Percentiles rank a stretch among this genome's conserved stretches.
Evolutionary conservation across 1,140 invertebrate species (phyloP).

Genomic region (Dendrolimus punctatus): DNA sequence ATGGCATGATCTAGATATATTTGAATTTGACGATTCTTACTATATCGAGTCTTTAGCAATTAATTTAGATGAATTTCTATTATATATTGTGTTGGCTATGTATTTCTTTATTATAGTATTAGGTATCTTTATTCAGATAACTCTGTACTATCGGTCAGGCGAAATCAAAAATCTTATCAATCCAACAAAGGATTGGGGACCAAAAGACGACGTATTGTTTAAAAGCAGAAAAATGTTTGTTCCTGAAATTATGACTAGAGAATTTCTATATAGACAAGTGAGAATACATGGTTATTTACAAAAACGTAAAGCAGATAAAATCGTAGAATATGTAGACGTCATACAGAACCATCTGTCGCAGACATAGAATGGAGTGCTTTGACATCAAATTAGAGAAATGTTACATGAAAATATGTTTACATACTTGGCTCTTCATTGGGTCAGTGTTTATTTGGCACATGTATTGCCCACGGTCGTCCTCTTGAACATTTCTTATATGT

Average conservation of each 20-base stretch:
- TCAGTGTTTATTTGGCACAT: constrained; percentile 90
- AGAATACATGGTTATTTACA: constrained; percentile 40
- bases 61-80: constrained; percentile 24
- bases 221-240: constrained; percentile 60
- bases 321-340: constrained; percentile 7
- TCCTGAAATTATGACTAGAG: constrained; percentile 60
- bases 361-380: constrained; percentile 39
- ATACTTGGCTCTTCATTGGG: constrained; percentile 88
- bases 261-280: constrained; percentile 60
- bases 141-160: constrained; percentile 17
- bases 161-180: constrained; percentile 22
- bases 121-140: constrained; percentile 28
- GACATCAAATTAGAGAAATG: constrained; percentile 29
- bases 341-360: constrained; percentile 14
- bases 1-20: constrained; percentile 15
- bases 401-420: constrained; percentile 9
- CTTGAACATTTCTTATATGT: constrained; percentile 85
- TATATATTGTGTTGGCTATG: constrained; percentile 28
- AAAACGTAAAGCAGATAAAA: constrained; percentile 13
- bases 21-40: constrained; percentile 23
- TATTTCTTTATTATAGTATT: constrained; percentile 34
- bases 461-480: constrained; percentile 86
- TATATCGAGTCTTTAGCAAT: constrained; percentile 20
- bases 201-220: constrained; percentile 37
- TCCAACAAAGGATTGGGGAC: constrained; percentile 41